Evolutionary conservation across 2,113 vertebrate genomes (phyloP), one percentile per base, ranked within the genome.

Genomic region (zebrafish (Danio rerio)): DNA sequence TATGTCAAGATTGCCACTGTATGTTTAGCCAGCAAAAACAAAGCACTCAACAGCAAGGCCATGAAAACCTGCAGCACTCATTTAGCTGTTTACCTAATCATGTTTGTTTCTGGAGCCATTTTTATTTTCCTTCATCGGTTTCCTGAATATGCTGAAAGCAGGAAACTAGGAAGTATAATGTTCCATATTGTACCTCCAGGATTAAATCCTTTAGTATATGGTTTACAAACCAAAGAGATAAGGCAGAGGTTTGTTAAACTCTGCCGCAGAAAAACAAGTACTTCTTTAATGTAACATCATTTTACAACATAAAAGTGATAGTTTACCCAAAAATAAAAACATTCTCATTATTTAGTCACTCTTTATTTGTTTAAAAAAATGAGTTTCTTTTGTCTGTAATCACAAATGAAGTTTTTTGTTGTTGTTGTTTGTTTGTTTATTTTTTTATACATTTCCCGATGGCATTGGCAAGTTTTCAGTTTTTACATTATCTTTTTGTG

Each of bases 51-150:
- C 78, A 74, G 55, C 52, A 69, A 50, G 6, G 90, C 90, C 0
- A 40, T 91, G 43, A 83, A 90, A 71, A 92, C 91, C 12, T 92
- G 89, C 7, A 10, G 58, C 56, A 84, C 88, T 0, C 92, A 92
- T 61, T 83, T 92, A 18, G 15, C 83, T 0, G 73, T 88, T 0
- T 92, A 87, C 8, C 0, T 90, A 21, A 50, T 92, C 43, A 58
- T 91, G 20, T 4, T 88, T 0, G 0, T 72, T 6, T 78, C 69
- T 31, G 63, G 80, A 68, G 12, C 76, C 77, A 0, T 3, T 13
- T 12, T 40, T 1, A 53, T 90, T 2, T 47, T 81, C 15, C 81
- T 90, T 0, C 88, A 89, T 56, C 90, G 91, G 0, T 88, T 90
- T 45, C 88, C 86, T 0, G 0, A 73, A 1, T 20, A 84, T 0